Base-by-base conservation (phyloP, 92 coral and sea anemone species). In the Phymanthus crucifer region DNA sequence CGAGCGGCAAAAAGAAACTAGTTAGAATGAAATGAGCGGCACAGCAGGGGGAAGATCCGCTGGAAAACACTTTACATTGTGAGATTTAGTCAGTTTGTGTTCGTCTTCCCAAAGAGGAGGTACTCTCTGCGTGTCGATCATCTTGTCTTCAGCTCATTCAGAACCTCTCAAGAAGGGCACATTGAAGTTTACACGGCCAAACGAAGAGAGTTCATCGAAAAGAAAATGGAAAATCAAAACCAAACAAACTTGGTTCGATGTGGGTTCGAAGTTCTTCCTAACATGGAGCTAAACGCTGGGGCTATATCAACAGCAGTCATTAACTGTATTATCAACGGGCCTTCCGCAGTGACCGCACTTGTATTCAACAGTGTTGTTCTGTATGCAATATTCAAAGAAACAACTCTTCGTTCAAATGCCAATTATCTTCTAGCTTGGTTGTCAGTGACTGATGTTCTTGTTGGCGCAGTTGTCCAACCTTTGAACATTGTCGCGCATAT, bases 361-460 rank as follows among this genome's bases (percentile, higher is more conserved):
- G 40, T 82, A 0, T 61, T 75, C 43, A 82, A 82, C 74, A 61
- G 65, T 23, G 73, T 74, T 21, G 67, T 82, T 14, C 46, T 82
- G 45, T 65, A 40, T 24, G 86, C 86, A 29, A 72, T 82, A 26
- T 61, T 43, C 32, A 71, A 79, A 14, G 86, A 82, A n/a, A 61
- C 35, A 40, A 70, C 48, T 24, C 77, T 82, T 47, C 86, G 86
- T 17, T 69, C 77, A 12, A 75, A 73, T 36, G 86, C 86, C 27
- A 82, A 82, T 50, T 73, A 69, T 32, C 48, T 82, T 6, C 80
- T 82, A 14, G 86, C 86, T 19, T 82, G 86, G 86, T 45, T 82
- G 32, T 61, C 86, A 11, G 66, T 82, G 6, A 82, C 86, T 32
- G 86, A 82, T 66, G 86, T 82, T 37, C 56, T 82, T 18, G 86